Percentiles rank a stretch among this genome's conserved stretches.
Evolutionary conservation across 1,140 invertebrate genomes (phyloP).

Genomic region (Drosophila carrolli): DNA sequence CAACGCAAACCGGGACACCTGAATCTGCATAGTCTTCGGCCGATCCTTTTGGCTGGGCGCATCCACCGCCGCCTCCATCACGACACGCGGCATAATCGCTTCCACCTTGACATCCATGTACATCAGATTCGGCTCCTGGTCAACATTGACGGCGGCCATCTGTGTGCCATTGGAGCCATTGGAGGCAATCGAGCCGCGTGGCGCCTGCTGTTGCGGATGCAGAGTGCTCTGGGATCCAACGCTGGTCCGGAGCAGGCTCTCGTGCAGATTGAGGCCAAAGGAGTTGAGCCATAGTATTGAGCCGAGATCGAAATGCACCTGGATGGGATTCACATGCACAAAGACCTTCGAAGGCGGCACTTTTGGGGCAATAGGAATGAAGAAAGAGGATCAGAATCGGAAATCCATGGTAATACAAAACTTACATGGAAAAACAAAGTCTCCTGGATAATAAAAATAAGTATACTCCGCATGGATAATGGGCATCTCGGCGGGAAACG

Average conservation of each 20-base stretch:
- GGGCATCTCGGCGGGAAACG: conserved; percentile 94
- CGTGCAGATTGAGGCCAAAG: conserved; percentile 94
- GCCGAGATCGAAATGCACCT: conserved; percentile 92
- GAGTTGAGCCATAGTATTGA: conserved; percentile 97
- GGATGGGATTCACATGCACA: conserved; percentile 94
- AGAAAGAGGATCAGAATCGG: neutral
- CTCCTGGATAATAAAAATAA: conserved; percentile 98
- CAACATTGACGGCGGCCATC: conserved; percentile 65
- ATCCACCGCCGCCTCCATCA: conserved; percentile 78
- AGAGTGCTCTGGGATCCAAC: conserved; percentile 69
- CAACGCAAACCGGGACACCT: conserved; percentile 91
- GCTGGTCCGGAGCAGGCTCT: conserved; percentile 87
- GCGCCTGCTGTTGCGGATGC: conserved; percentile 47
- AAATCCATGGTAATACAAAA: neutral
- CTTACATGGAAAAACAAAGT: conserved; percentile 96
- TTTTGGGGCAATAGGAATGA: conserved; percentile 70
- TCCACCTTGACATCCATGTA: conserved; percentile 95
- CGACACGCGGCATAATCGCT: conserved; percentile 93
- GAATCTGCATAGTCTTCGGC: conserved; percentile 91
- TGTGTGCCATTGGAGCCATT: conserved; percentile 79
- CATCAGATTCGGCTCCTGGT: conserved; percentile 86
- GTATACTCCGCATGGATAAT: conserved; percentile 97
- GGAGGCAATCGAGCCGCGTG: conserved; percentile 73
- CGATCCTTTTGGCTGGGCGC: conserved; percentile 87
- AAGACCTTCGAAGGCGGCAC: conserved; percentile 97